Conservation (phyloP, 2,113 vertebrate genomes). For the Ranitomeya variabilis region DNA sequence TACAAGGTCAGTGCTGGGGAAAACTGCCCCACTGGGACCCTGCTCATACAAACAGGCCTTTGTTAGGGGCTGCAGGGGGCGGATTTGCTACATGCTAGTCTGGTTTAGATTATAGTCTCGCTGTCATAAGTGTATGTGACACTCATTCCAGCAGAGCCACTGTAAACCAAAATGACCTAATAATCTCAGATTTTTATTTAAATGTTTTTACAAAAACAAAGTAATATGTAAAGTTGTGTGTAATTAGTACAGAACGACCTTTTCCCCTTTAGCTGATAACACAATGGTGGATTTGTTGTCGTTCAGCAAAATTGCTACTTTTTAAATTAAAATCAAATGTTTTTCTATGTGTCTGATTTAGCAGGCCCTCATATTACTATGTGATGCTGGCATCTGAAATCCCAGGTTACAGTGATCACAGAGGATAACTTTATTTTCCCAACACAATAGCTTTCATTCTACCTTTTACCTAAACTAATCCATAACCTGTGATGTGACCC, state of each 20-base stretch:
- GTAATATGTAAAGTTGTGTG: neutral
- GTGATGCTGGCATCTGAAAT: neutral
- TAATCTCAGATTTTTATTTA: neutral
- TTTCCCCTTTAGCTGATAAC: neutral
- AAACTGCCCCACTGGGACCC: constrained; percentile 31
- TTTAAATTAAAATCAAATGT: neutral
- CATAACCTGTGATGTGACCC: neutral
- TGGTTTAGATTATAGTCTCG: constrained; percentile 53
- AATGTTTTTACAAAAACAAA: constrained; percentile 16
- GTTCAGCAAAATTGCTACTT: neutral
- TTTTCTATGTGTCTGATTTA: constrained; percentile 8
- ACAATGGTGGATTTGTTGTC: neutral
- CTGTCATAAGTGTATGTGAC: constrained; percentile 21
- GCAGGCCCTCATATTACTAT: neutral
- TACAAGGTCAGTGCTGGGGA: constrained; percentile 46
- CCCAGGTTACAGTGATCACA: neutral
- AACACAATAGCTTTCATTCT: neutral
- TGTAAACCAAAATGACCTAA: constrained; percentile 40
- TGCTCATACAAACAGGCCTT: constrained; percentile 48
- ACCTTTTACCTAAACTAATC: neutral
- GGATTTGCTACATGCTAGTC: constrained; percentile 36
- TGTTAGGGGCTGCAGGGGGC: constrained; percentile 46
- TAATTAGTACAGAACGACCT: neutral
- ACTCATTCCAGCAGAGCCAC: constrained; percentile 6
- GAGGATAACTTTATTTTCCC: neutral